Evolutionary conservation across 2,113 vertebrate species (phyloP).

Genomic region (Gallinago undulata): DNA sequence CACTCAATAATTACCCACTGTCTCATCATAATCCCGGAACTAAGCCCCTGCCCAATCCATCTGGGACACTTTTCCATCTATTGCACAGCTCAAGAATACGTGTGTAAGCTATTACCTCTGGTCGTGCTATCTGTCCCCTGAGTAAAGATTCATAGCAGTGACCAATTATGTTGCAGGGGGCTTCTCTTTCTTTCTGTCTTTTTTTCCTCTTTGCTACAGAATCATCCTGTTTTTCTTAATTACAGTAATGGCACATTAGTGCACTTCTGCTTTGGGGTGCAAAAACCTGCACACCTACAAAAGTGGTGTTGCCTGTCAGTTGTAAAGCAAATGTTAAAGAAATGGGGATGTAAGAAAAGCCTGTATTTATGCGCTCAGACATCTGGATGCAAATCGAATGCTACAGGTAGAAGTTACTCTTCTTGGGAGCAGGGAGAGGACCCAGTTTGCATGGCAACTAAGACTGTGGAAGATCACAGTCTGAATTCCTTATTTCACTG

Average conservation of each 20-base stretch:
- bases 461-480: neutral
- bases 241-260: slow-evolving; percentile 30
- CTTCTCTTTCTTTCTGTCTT: slow-evolving; percentile 13
- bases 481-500: neutral
- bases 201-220: slow-evolving; percentile 20
- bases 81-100: slow-evolving; percentile 78
- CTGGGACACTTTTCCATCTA: slow-evolving; percentile 87
- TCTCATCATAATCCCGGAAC: slow-evolving; percentile 97
- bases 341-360: neutral
- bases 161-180: slow-evolving; percentile 74
- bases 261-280: neutral
- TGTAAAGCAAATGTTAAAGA: neutral
- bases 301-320: neutral
- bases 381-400: neutral
- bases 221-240: slow-evolving; percentile 41
- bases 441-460: neutral
- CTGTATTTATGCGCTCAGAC: neutral
- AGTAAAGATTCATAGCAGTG: slow-evolving; percentile 73
- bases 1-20: slow-evolving; percentile 89
- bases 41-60: slow-evolving; percentile 96
- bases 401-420: neutral
- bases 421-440: neutral
- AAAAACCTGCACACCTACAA: slow-evolving; percentile 13
- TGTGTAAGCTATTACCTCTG: slow-evolving; percentile 81
- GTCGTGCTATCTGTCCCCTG: slow-evolving; percentile 72